Percentiles rank a stretch among this genome's conserved stretches.
Evolutionary conservation across 1,140 invertebrate genomes (phyloP).

Genomic region (Drosophila malerkotliana): DNA sequence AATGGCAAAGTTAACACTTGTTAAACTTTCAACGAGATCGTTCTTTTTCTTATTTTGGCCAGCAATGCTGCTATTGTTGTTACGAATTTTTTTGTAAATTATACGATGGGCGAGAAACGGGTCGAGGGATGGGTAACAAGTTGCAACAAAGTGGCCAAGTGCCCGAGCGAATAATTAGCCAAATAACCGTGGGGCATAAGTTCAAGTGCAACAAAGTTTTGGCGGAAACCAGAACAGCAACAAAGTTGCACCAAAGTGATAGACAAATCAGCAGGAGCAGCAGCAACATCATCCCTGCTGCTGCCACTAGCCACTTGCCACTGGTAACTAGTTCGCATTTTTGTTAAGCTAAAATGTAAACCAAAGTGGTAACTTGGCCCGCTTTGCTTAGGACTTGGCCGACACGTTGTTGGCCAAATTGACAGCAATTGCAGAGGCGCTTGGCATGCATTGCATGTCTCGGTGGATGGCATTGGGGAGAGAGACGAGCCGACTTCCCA

Average conservation of each 20-base stretch:
- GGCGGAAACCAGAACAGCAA: slow-evolving; percentile 36
- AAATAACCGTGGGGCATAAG: slow-evolving; percentile 79
- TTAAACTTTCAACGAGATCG: slow-evolving; percentile 77
- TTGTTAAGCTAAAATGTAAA: slow-evolving; percentile 60
- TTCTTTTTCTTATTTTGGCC: slow-evolving; percentile 18
- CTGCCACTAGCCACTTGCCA: neutral
- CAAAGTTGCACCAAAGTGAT: slow-evolving; percentile 60
- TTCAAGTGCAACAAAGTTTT: slow-evolving; percentile 79
- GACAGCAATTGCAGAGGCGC: slow-evolving; percentile 79
- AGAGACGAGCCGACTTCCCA: slow-evolving; percentile 53
- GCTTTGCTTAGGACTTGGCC: slow-evolving; percentile 8
- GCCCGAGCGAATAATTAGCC: slow-evolving; percentile 79
- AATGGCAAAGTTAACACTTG: slow-evolving; percentile 82
- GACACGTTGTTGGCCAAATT: slow-evolving; percentile 59
- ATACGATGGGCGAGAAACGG: slow-evolving; percentile 39
- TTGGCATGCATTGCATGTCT: slow-evolving; percentile 75
- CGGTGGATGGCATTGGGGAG: neutral
- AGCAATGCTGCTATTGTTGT: slow-evolving; percentile 32
- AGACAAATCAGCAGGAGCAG: slow-evolving; percentile 55
- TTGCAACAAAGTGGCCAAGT: slow-evolving; percentile 77
- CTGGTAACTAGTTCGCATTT: slow-evolving; percentile 58
- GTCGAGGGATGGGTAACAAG: slow-evolving; percentile 1
- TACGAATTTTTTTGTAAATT: slow-evolving; percentile 63
- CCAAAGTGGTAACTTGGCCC: slow-evolving; percentile 5
- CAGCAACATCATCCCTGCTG: neutral